phyloP scores from a whole-genome alignment of 2,797 vertebrate species.

The Ptychobarbus kaznakovi region DNA sequence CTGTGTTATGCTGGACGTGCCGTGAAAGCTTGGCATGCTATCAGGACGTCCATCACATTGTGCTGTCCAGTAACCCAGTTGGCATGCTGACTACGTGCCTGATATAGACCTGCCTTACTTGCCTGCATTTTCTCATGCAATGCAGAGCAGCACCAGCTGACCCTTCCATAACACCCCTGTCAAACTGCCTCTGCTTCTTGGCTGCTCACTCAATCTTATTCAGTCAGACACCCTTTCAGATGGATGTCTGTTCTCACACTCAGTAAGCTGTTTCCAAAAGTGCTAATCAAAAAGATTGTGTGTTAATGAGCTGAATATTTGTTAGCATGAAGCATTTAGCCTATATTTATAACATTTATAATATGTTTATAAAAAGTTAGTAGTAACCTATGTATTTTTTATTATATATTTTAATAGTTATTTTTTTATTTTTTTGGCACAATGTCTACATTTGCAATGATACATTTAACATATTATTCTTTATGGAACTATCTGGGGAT shows the following conservation, averaged over 20 bases:
- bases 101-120: slow-evolving; percentile 56
- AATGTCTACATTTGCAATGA: neutral
- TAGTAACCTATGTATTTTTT: neutral
- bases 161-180: slow-evolving; percentile 61
- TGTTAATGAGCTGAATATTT: slow-evolving; percentile 26
- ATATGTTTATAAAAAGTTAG: too few relatives aligned
- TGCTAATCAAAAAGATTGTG: slow-evolving; percentile 15
- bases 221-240: slow-evolving; percentile 27
- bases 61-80: slow-evolving; percentile 63
- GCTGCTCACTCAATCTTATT: slow-evolving; percentile 17
- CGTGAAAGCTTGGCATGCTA: slow-evolving; percentile 46
- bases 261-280: slow-evolving; percentile 40
- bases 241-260: slow-evolving; percentile 45
- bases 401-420: neutral
- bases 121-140: slow-evolving; percentile 58
- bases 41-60: slow-evolving; percentile 42
- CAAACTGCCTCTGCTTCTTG: slow-evolving; percentile 58
- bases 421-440: neutral
- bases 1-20: slow-evolving; percentile 41
- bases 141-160: slow-evolving; percentile 50
- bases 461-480: neutral
- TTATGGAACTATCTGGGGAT: neutral
- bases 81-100: slow-evolving; percentile 66
- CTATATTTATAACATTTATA: neutral
- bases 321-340: slow-evolving; percentile 10